Conservation (phyloP, 2,888 invertebrate genomes). For the Ecliptopera silaceata region DNA sequence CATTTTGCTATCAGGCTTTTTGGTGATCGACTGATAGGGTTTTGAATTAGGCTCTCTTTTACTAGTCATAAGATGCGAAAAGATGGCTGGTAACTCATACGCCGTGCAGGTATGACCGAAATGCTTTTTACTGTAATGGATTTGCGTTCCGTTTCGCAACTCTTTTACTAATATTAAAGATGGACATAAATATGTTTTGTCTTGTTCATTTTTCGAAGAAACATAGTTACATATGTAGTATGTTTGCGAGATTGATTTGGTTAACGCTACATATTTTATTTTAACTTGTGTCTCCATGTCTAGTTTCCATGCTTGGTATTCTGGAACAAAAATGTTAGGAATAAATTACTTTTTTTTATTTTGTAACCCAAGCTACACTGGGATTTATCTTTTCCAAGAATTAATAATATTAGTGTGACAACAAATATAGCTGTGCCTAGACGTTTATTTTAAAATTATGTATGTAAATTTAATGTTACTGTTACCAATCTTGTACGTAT, state of each 20-base stretch:
- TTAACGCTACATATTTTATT: conserved; percentile 43
- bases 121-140: conserved; percentile 57
- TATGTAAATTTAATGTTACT: too few relatives aligned
- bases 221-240: conserved; percentile 53
- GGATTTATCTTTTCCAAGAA: too few relatives aligned
- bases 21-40: neutral
- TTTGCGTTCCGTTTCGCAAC: conserved; percentile 54
- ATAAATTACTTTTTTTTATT: too few relatives aligned
- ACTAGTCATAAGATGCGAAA: conserved; percentile 16
- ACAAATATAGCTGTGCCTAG: too few relatives aligned
- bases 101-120: conserved; percentile 42
- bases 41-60: neutral
- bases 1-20: conserved; percentile 34
- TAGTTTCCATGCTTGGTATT: conserved; percentile 56
- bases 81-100: conserved; percentile 42
- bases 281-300: conserved; percentile 48
- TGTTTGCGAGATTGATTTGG: conserved; percentile 42
- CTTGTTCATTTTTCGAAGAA: conserved; percentile 13
- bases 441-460: too few relatives aligned
- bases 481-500: too few relatives aligned
- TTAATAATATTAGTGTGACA: too few relatives aligned
- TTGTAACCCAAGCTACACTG: too few relatives aligned
- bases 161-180: conserved; percentile 50
- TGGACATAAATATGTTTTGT: conserved; percentile 51
- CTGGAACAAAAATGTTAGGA: conserved; percentile 50